Base-by-base conservation (phyloP, 1,140 invertebrate genomes). In the Drosophila insularis region DNA sequence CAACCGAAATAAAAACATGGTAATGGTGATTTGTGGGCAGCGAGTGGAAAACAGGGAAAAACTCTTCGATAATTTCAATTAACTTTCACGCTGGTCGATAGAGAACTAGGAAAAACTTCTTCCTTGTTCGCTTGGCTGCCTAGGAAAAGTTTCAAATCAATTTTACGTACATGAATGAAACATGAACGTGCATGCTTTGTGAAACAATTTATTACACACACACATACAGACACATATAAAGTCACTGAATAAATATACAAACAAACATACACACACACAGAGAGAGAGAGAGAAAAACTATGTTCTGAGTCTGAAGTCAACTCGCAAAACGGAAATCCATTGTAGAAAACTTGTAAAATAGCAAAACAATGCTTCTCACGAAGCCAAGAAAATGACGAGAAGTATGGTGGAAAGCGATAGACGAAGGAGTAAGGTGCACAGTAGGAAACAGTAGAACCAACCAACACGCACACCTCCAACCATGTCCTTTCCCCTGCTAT, bases 131-230 rank as follows among this genome's bases (percentile, higher is more conserved):
- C 65, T 75, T 75, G 39, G 72, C 71, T 75, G 72, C 65, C 72
- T n/a, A 11, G 65, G 64, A 73, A 84, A 86, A 80, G 82, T 86
- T 86, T 65, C 63, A 81, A 86, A 86, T 86, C 81, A 86, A 86
- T 86, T 86, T 86, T 74, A 86, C 78, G 78, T 86, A 81, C 82
- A 87, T 86, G 82, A 76, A 86, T 87, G 82, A 87, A 81, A 86
- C 82, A 87, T 86, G 82, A 81, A 87, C 82, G 82, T 86, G 82
- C 39, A 87, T 73, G 82, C 81, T 71, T 81, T 78, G 71, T 75
- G 68, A 58, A 81, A 67, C 81, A 86, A 86, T 86, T 86, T 86
- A 85, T 85, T 74, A 74, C 71, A 81, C 59, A 71, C 37, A 75
- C 61, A 64, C 68, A 68, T 37, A 81, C 59, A 71, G 37, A 75